Percentiles rank a stretch among this genome's conserved stretches.
These are phyloP conservation scores for Solenodon paradoxus DNA, from an alignment of 2,113 vertebrate species.

Conservation along the genomic window DNA sequence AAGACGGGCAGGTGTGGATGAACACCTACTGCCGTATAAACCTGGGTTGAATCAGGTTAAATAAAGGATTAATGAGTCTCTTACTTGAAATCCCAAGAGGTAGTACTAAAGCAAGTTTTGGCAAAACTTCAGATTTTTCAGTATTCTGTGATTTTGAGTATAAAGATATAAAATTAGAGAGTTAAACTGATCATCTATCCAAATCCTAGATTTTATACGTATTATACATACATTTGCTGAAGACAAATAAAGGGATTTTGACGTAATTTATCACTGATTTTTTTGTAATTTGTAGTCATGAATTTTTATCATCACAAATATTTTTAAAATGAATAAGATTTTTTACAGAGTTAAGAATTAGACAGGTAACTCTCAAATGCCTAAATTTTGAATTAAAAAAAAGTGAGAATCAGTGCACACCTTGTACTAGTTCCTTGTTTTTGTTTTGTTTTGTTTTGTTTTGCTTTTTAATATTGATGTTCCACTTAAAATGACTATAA, in stretches of 20 bases:
- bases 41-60: not conserved
- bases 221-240: not conserved
- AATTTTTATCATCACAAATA: not conserved
- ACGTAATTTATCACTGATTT: not conserved
- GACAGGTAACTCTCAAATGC: not conserved
- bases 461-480: not conserved
- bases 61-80: not conserved
- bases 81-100: not conserved
- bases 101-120: not conserved
- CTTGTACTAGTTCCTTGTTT: not conserved
- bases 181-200: not conserved
- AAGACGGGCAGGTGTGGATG: not conserved
- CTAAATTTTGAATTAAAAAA: too few species aligned
- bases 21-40: not conserved
- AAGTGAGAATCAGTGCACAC: too few species aligned
- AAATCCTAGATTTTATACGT: not conserved
- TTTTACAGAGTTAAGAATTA: slow-evolving; percentile 12
- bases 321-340: not conserved
- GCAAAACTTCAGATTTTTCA: not conserved
- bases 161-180: not conserved
- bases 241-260: not conserved
- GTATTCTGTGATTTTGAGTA: not conserved
- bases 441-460: too few species aligned
- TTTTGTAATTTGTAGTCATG: too few species aligned
- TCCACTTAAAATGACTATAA: not conserved